Base-by-base conservation (phyloP, 2,797 vertebrate species). In the Myiotriccus ornatus region DNA sequence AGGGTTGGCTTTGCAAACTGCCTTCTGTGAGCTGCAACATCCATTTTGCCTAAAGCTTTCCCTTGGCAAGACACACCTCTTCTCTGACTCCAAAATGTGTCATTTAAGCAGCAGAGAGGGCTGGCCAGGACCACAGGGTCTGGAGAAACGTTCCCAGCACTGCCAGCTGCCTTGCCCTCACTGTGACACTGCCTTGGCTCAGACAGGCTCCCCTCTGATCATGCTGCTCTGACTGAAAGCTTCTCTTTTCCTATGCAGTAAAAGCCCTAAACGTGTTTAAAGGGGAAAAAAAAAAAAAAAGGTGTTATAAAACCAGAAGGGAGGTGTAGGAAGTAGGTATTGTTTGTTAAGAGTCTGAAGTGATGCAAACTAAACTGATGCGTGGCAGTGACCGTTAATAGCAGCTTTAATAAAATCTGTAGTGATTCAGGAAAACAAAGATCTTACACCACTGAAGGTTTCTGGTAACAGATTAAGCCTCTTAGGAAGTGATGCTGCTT, bases 321-420 rank as follows among this genome's bases (percentile, higher is more conserved):
- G 39, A 39, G 3, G 11, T n/a, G 50, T 10, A 12, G 14, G 17
- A 67, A 27, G 9, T 25, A 9, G n/a, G 5, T 15, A 7, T 2
- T 12, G 39, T 32, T 71, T 73, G 25, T 65, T 37, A n/a, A 50
- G 32, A 75, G 35, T 2, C 1, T 30, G 10, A 59, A 89, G 63
- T 9, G 67, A 82, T 73, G 47, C 35, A 89, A 82, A 82, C 60
- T 30, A 1, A 74, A 15, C 43, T 22, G 43, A 77, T 30, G 19
- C 22, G 27, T 11, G 19, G 73, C 9, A 65, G 50, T 73, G 96
- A 95, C 59, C 87, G 86, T 95, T 95, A 95, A 95, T 95, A 97
- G 95, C 95, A 96, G 96, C 93, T 98, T 98, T 98, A 98, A 98
- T 98, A 97, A 97, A 96, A 88, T 50, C 27, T 70, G 89, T 94